phyloP scores from a whole-genome alignment of 2,797 vertebrate species.

The Ctenochaetus hawaiiensis region DNA sequence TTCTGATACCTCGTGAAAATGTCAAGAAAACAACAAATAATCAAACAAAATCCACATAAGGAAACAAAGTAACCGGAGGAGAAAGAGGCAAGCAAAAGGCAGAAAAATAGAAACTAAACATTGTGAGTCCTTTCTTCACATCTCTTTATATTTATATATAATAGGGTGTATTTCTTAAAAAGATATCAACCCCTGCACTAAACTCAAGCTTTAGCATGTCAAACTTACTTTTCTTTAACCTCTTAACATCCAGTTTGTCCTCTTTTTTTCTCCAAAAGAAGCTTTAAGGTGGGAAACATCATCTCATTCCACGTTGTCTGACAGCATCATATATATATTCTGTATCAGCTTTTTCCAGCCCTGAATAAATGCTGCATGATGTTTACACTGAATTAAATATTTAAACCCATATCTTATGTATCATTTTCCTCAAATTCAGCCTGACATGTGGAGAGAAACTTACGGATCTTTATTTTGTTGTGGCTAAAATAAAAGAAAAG shows the following conservation, averaged over 20 bases:
- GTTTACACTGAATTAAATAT: constrained; percentile 11
- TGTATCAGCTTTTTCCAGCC: not conserved
- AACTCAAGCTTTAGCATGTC: too few species aligned
- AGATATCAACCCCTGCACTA: too few species aligned
- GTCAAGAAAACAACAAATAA: not conserved
- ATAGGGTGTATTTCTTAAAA: too few species aligned
- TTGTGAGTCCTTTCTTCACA: not conserved
- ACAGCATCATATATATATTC: not conserved
- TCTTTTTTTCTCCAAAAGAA: too few species aligned
- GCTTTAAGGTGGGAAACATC: not conserved
- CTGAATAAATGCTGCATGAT: not conserved
- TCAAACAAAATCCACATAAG: not conserved
- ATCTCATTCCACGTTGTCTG: not conserved
- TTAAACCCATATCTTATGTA: not conserved
- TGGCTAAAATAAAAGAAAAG: not conserved
- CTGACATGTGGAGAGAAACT: not conserved
- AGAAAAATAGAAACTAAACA: not conserved
- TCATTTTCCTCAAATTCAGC: not conserved
- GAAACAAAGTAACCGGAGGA: not conserved
- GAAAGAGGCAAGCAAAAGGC: not conserved
- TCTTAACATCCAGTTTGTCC: too few species aligned
- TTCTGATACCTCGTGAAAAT: not conserved
- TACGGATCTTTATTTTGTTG: too few species aligned
- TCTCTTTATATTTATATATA: too few species aligned
- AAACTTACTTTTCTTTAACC: too few species aligned